Percentiles rank a stretch among this genome's conserved stretches.
Evolutionary conservation across 1,140 invertebrate genomes (phyloP).

Genomic region (Drosophila lacertosa): DNA sequence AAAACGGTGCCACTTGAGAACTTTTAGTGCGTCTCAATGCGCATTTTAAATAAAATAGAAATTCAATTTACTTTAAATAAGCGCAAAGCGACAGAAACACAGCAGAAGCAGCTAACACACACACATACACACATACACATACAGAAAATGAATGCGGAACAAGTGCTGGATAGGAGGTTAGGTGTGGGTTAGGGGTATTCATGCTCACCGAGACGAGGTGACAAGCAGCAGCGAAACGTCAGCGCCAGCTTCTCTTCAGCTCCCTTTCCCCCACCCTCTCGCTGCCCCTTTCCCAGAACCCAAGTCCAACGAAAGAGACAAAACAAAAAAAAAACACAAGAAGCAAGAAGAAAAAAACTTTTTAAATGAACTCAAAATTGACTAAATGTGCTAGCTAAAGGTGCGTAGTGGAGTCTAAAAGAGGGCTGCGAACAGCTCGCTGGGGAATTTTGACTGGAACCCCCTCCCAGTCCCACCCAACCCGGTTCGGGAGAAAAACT

Average conservation of each 20-base stretch:
- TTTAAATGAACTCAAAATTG: constrained; percentile 82
- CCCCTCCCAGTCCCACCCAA: neutral
- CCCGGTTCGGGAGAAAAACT: neutral
- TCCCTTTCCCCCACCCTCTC: neutral
- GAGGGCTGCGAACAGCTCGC: constrained; percentile 6
- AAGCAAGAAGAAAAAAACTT: constrained; percentile 47
- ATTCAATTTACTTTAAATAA: constrained; percentile 82
- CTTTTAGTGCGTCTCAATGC: constrained; percentile 82
- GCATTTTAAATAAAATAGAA: constrained; percentile 83
- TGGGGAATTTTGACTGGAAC: constrained; percentile 43
- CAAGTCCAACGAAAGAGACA: constrained; percentile 3
- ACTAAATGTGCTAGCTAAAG: constrained; percentile 78
- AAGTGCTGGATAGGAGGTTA: neutral
- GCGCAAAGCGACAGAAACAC: constrained; percentile 51
- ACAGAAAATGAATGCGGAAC: constrained; percentile 6
- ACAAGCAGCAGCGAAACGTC: constrained; percentile 54
- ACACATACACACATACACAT: neutral
- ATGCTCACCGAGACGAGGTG: constrained; percentile 22
- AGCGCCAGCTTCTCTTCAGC: constrained; percentile 41
- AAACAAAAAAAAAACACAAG: constrained; percentile 25
- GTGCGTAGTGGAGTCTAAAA: constrained; percentile 32
- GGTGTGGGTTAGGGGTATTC: neutral
- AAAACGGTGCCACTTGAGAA: constrained; percentile 69
- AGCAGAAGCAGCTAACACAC: constrained; percentile 4
- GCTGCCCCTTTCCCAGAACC: neutral